These are phyloP conservation scores for Neolamprologus ventralis DNA, from an alignment of 2,113 vertebrate species.

Conservation along the genomic window DNA sequence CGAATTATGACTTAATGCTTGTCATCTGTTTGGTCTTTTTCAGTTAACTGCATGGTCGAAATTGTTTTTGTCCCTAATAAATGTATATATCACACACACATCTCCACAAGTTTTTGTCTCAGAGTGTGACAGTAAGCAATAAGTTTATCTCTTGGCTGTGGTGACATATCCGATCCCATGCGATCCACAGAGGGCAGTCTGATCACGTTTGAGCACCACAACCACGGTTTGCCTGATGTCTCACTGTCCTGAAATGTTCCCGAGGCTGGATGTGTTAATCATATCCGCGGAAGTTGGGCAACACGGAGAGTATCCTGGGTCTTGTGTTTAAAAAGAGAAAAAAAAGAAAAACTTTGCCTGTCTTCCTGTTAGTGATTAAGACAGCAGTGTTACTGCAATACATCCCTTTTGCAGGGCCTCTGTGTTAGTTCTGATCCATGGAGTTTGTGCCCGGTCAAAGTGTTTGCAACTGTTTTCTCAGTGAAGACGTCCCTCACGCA, in stretches of 20 bases:
- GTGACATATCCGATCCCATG: background rate
- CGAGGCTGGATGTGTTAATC: background rate
- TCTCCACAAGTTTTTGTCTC: background rate
- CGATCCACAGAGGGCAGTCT: conserved; percentile 3
- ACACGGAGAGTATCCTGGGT: conserved; percentile 42
- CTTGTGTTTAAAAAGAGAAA: conserved; percentile 25
- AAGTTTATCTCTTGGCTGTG: background rate
- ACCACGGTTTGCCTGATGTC: background rate
- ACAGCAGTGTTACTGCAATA: conserved; percentile 25
- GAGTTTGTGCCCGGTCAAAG: background rate
- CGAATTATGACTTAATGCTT: background rate
- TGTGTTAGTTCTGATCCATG: background rate
- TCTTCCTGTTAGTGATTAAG: conserved; percentile 55
- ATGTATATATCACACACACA: background rate
- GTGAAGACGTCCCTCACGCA: background rate
- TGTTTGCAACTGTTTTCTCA: background rate
- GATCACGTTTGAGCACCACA: background rate
- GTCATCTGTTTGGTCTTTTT: background rate
- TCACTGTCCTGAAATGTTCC: conserved; percentile 9
- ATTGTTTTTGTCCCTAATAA: background rate
- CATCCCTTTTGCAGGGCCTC: background rate
- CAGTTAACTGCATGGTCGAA: background rate
- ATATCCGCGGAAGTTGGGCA: conserved; percentile 56
- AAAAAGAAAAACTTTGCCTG: background rate
- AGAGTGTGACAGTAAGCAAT: background rate